Evolutionary conservation across 2,888 invertebrate genomes (phyloP).

Genomic region (Drosophila borealis): DNA sequence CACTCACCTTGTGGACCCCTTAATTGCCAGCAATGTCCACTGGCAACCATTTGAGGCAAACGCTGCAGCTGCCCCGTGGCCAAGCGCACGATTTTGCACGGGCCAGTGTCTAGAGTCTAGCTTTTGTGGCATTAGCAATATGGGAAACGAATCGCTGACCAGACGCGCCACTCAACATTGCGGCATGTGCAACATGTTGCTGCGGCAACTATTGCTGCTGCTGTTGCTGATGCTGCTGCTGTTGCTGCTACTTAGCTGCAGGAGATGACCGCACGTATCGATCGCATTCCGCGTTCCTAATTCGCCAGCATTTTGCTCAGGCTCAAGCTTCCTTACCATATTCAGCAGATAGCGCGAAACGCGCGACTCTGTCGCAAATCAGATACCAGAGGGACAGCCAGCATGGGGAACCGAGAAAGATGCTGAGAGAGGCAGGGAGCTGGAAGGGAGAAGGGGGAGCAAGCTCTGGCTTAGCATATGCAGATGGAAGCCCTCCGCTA

Average conservation of each 20-base stretch:
- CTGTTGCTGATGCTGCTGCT: constrained; percentile 26
- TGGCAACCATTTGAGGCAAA: constrained; percentile 65
- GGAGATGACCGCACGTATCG: constrained; percentile 79
- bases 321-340: constrained; percentile 66
- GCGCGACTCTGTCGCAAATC: constrained; percentile 78
- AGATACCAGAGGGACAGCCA: constrained; percentile 60
- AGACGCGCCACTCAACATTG: constrained; percentile 72
- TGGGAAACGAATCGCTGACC: constrained; percentile 80
- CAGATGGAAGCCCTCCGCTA: constrained; percentile 65
- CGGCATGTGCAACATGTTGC: constrained; percentile 78
- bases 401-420: not conserved
- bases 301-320: constrained; percentile 75
- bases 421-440: not conserved
- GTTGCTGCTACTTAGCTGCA: constrained; percentile 58
- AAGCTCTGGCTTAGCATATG: constrained; percentile 68
- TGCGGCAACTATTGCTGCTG: constrained; percentile 8
- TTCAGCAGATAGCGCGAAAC: constrained; percentile 66
- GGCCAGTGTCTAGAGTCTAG: constrained; percentile 25
- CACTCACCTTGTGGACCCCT: constrained; percentile 45
- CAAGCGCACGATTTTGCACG: constrained; percentile 50
- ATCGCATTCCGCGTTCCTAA: constrained; percentile 81
- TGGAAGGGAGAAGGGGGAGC: not conserved
- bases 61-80: constrained; percentile 38
- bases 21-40: constrained; percentile 75
- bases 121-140: constrained; percentile 73